Evolutionary conservation across 2,113 vertebrate species (phyloP), one percentile per base, ranked within the genome.

Genomic region (Deroptyus accipitrinus): DNA sequence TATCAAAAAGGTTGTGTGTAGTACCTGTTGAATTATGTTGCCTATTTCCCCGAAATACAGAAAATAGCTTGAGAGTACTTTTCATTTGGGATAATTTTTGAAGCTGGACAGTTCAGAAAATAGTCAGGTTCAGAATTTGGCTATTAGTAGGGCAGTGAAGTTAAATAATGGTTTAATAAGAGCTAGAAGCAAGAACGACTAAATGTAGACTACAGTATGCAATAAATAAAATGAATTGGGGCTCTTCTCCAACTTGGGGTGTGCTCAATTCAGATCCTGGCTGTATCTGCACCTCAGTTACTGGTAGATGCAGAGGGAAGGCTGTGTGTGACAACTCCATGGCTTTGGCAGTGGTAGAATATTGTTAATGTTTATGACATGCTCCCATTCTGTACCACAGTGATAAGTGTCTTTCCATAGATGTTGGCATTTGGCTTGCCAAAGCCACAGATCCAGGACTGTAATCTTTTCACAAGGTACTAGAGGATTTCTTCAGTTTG

Each of bases 1-100:
- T 37, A 1, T 62, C 51, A 57, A 42, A 85, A 46, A 19, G n/a
- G 14, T 6, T 57, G 54, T 27, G 35, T 1, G 0, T 8, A 2
- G 19, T n/a, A 24, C 51, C 61, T 67, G 11, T 35, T 79, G 25
- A 51, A 39, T 80, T 6, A 1, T 46, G 25, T 31, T 86, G 80
- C 30, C 30, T 2, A 1, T 66, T 70, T 88, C 7, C 54, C 24
- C 35, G 25, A 66, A n/a, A 74, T 49, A 51, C 20, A 74, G 70
- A 31, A 55, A 74, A 23, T 3, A 61, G 18, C 14, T 64, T 35
- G 22, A 55, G 11, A 30, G 3, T 55, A 14, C 11, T 85, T 77
- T 57, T 73, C 8, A 22, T 76, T 57, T n/a, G 17, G 41, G 37
- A n/a, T 52, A 42, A 17, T 24, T 80, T 76, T 67, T 75, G 35